phyloP scores from a whole-genome alignment of 2,113 vertebrate genomes.

The Eubucco bourcierii region DNA sequence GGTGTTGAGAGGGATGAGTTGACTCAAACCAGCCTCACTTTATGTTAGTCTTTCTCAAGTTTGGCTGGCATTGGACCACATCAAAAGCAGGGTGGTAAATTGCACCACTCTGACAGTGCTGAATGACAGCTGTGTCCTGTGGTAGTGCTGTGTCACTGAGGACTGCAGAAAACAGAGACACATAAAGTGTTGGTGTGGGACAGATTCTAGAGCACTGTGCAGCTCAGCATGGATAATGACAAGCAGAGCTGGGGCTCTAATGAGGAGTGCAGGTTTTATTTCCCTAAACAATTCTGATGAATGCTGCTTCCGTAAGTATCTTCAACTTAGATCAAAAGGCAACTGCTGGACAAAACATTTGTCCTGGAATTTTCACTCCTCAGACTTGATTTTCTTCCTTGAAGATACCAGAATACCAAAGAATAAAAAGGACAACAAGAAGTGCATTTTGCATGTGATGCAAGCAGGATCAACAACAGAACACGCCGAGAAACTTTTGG shows the following conservation, averaged over 20 bases:
- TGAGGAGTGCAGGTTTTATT: background rate
- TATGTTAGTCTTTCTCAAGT: background rate
- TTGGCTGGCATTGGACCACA: background rate
- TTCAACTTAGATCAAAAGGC: constrained; percentile 13
- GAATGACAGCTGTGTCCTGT: background rate
- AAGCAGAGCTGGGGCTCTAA: background rate
- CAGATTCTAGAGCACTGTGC: background rate
- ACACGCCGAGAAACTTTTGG: background rate
- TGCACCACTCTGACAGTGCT: rapidly evolving
- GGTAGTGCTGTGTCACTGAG: background rate
- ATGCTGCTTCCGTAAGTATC: background rate
- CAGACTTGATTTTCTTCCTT: constrained; percentile 17
- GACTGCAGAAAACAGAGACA: background rate
- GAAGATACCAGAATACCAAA: background rate
- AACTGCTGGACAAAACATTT: background rate
- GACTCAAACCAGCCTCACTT: background rate
- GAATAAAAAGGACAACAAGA: constrained; percentile 21
- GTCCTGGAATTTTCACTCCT: background rate
- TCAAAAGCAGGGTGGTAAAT: background rate
- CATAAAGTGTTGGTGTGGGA: rapidly evolving
- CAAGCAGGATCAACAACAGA: constrained; percentile 5
- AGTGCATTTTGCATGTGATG: background rate
- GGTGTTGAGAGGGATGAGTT: background rate
- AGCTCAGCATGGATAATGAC: background rate
- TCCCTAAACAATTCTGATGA: constrained; percentile 10